Conservation (phyloP, 2,113 vertebrate genomes). For the Nyctereutes procyonoides region DNA sequence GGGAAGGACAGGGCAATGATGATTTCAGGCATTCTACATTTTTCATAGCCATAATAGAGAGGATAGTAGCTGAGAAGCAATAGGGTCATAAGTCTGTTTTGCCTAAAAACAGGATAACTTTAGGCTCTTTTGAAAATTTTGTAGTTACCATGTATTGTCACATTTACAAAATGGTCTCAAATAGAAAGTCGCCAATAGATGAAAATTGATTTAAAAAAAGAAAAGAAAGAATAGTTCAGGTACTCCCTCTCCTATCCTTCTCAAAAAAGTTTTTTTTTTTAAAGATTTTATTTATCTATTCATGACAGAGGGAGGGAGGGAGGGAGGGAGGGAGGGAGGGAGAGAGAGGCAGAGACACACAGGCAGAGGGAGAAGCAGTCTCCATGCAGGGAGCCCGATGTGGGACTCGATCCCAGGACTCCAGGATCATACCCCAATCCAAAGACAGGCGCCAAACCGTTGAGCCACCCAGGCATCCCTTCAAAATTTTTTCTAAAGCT, state of each 20-base stretch:
- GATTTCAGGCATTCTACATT: not conserved
- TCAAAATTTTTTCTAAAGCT: slow-evolving; percentile 32
- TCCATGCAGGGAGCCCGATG: no score
- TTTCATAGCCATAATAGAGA: not conserved
- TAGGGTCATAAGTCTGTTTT: not conserved
- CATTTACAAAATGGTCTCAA: not conserved
- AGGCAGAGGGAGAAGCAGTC: no score
- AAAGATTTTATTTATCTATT: no score
- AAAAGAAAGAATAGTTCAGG: not conserved
- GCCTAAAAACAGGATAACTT: not conserved
- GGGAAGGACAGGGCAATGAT: not conserved
- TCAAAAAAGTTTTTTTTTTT: not conserved
- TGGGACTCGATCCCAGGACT: no score
- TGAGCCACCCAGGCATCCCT: no score
- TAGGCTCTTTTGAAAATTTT: not conserved
- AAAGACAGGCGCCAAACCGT: no score
- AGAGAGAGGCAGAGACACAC: no score
- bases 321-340: no score
- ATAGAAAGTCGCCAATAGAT: not conserved
- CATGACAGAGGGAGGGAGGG: no score
- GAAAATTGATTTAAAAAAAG: not conserved
- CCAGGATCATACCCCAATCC: no score
- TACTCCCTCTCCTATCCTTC: not conserved
- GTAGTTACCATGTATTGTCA: slow-evolving; percentile 11
- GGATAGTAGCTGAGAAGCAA: not conserved